phyloP scores from a whole-genome alignment of 2,888 invertebrate species.

The Hypercompe scribonia region DNA sequence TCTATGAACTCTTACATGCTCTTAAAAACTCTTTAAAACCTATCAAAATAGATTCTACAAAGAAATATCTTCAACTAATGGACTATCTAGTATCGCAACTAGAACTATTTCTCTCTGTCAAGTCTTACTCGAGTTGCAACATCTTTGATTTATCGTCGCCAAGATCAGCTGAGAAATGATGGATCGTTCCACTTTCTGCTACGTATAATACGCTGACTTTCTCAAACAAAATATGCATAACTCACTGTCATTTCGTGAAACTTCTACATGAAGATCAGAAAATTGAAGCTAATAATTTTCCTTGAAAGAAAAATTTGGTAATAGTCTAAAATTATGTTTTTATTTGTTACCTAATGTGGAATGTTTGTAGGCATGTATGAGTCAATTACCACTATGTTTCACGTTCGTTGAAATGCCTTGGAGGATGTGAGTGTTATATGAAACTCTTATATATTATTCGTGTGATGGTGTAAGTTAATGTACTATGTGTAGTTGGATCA shows the following conservation, averaged over 20 bases:
- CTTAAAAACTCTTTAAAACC: background rate
- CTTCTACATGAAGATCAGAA: background rate
- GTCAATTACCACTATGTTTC: background rate
- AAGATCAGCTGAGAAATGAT: slow-evolving; percentile 17
- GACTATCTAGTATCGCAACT: background rate
- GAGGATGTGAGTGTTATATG: background rate
- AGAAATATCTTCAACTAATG: background rate
- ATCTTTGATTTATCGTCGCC: slow-evolving; percentile 18
- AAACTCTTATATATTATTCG: background rate
- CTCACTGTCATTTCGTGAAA: slow-evolving; percentile 11
- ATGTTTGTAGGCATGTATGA: background rate
- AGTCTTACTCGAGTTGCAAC: background rate
- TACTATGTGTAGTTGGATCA: no score
- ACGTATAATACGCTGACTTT: slow-evolving; percentile 9
- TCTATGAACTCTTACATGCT: background rate
- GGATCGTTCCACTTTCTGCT: slow-evolving; percentile 5
- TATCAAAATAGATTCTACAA: background rate
- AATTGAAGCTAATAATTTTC: background rate
- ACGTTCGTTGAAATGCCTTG: background rate
- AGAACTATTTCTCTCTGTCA: slow-evolving; percentile 15
- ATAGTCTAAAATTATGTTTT: background rate
- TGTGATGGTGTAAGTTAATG: background rate
- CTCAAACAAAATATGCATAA: slow-evolving; percentile 13
- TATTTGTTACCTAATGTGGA: background rate
- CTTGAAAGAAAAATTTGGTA: background rate